Base-by-base conservation (phyloP, 2,113 vertebrate genomes). In the Tachysurus fulvidraco region DNA sequence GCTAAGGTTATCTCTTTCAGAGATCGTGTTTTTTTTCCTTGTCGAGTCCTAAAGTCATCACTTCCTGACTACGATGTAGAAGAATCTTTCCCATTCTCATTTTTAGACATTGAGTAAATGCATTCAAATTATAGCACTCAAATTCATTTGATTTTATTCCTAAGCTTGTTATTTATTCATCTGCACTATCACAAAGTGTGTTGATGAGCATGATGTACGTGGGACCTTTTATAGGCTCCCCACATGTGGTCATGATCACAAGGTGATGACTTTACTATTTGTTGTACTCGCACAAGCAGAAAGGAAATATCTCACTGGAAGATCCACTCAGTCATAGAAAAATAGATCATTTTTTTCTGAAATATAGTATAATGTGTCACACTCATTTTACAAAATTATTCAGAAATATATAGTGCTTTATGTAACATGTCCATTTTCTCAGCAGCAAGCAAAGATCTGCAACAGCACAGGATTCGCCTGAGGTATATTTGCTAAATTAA, bases 401-500 rank as follows among this genome's bases (percentile, higher is more conserved):
- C 3, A 19, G 30, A 41, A 60, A 41, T 54, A 8, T 28, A 28
- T 78, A 54, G 2, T 41, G 55, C 78, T 79, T 79, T 13, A 55
- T 78, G 11, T 67, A 8, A n/a, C 21, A 44, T 64, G 79, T 21
- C 81, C 2, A 28, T 54, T 90, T 89, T 65, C 64, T 60, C 88
- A 86, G 86, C 84, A 87, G n/a, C 55, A 92, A 88, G 55, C 86
- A 83, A 86, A 81, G 54, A 83, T 84, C 78, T 60, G 65, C 89
- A 76, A 59, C 86, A 81, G 91, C 88, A 14, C 57, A 85, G 17
- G 86, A 93, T 17, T 92, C 85, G 83, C 89, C 88, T 89, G 92
- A 93, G 94, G 95, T 93, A 92, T 87, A 84, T 90, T 74, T 84
- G 28, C n/a, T 57, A 50, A 50, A 36, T 1, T 36, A 36, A 36